Conservation (phyloP, 2,888 invertebrate species). For the Dasypolia templi region DNA sequence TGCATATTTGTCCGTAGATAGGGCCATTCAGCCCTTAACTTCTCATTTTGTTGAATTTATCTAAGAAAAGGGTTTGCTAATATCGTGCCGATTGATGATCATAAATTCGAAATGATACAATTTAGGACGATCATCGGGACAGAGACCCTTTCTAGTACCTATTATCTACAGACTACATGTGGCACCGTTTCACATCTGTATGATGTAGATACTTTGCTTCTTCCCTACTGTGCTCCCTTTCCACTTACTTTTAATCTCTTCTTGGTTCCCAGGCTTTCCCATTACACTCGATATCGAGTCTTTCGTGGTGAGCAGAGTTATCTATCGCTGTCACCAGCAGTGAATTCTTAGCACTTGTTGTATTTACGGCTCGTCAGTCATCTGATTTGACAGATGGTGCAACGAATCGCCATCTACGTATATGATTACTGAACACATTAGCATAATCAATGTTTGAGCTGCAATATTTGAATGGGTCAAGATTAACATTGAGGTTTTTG, state of each 20-base stretch:
- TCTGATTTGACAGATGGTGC: slow-evolving; percentile 14
- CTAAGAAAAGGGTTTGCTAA: neutral
- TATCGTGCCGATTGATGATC: neutral
- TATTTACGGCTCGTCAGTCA: neutral
- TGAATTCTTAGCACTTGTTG: slow-evolving; percentile 6
- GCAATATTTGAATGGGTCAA: slow-evolving; percentile 20
- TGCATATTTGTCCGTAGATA: neutral
- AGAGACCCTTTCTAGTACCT: neutral
- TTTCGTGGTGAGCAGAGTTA: slow-evolving; percentile 13
- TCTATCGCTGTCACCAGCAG: slow-evolving; percentile 10
- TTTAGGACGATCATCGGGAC: neutral
- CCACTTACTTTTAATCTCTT: neutral
- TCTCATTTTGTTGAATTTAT: neutral
- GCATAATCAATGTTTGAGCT: slow-evolving; percentile 10
- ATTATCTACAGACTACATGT: slow-evolving; percentile 6
- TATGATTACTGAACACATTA: slow-evolving; percentile 27
- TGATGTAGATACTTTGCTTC: neutral
- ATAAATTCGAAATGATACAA: neutral
- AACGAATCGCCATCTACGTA: slow-evolving; percentile 16
- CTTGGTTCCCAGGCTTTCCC: slow-evolving; percentile 14
- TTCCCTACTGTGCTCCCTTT: neutral
- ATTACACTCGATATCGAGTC: neutral
- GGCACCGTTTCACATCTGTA: slow-evolving; percentile 21
- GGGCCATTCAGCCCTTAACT: neutral
- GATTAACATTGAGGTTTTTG: slow-evolving; percentile 27